Evolutionary conservation across 2,888 invertebrate species (phyloP).

Genomic region (Micoletzkya japonica): DNA sequence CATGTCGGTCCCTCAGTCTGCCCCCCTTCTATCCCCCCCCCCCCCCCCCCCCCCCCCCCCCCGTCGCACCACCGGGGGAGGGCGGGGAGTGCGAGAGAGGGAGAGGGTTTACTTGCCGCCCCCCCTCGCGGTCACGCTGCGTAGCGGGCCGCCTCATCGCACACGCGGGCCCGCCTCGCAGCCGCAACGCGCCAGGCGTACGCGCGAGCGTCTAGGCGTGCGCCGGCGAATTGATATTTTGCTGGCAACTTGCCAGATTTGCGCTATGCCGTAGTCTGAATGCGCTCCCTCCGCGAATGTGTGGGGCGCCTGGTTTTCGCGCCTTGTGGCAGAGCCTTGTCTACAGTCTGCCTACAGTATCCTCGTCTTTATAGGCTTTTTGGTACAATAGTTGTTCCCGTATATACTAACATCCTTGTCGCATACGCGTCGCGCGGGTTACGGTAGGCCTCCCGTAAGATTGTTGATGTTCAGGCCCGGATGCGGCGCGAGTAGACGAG

Average conservation of each 20-base stretch:
- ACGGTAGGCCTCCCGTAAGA: no score
- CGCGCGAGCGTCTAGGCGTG: neutral
- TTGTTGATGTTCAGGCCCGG: no score
- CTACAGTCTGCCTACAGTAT: neutral
- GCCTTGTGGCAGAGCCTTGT: no score
- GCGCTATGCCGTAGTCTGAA: neutral
- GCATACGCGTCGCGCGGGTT: no score
- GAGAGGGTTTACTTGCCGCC: no score
- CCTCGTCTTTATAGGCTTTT: neutral
- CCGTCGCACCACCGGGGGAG: neutral
- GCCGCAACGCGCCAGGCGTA: neutral
- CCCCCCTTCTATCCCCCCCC: neutral
- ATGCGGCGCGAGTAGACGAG: no score
- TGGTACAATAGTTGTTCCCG: no score
- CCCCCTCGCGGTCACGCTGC: constrained; percentile 4
- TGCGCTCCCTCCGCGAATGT: neutral
- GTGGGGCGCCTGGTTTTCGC: neutral
- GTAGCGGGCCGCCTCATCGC: constrained; percentile 3
- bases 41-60: constrained; percentile 2
- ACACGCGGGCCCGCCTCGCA: neutral
- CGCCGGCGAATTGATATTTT: neutral
- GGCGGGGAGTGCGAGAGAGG: neutral
- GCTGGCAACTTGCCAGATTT: constrained; percentile 13
- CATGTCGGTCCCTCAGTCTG: no score
- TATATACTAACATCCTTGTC: no score